Evolutionary conservation across 2,113 vertebrate species (phyloP).

Genomic region (Nesogale talazaci): DNA sequence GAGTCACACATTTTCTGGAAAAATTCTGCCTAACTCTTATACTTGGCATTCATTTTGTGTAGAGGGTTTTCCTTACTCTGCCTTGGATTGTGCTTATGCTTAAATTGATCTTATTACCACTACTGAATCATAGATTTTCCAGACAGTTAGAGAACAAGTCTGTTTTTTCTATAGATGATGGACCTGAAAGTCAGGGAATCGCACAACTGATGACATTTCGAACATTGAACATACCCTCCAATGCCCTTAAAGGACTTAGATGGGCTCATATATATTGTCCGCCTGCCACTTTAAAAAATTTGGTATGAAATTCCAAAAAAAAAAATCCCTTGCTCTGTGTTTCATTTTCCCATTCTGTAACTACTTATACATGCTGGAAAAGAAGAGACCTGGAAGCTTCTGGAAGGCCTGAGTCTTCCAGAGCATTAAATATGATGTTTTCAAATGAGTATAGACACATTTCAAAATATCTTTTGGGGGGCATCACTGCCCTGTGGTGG

Average conservation of each 20-base stretch:
- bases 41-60: background rate
- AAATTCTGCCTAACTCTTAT: background rate
- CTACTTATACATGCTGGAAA: background rate
- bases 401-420: background rate
- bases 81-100: background rate
- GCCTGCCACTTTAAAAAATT: background rate
- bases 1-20: background rate
- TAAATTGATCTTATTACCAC: background rate
- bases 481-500: too few relatives aligned
- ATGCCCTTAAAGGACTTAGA: background rate
- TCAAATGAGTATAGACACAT: background rate
- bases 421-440: background rate
- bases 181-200: background rate
- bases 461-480: too few relatives aligned
- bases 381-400: background rate
- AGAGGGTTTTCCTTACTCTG: background rate
- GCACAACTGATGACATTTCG: background rate
- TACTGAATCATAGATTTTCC: background rate
- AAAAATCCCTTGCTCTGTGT: background rate
- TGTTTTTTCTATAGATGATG: background rate
- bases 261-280: too few relatives aligned
- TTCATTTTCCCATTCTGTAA: slow-evolving; percentile 16
- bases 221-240: background rate
- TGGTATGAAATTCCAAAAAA: background rate
- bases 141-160: background rate